Evolutionary conservation across 2,797 vertebrate genomes (phyloP), one percentile per base, ranked within the genome.

Genomic region (Paramormyrops hopkinsi): DNA sequence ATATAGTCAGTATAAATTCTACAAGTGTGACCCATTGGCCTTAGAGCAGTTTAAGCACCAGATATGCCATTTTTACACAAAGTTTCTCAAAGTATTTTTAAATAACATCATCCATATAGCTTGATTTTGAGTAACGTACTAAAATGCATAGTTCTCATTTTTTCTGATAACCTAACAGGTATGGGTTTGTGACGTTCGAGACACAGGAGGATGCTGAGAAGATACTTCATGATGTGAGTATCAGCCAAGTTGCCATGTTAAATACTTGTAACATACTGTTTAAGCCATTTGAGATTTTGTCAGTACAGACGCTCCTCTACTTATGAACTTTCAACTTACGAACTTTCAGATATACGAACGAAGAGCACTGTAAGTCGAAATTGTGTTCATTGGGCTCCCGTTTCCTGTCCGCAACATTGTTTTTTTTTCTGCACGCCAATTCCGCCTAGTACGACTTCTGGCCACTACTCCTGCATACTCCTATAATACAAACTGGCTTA

Each of bases 111-210:
- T 41, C 69, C 33, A 41, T 33, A 7, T 76, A 76, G 33, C 33
- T 83, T 83, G 17, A 48, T 48, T 83, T 44, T 82, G 7, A 44
- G 41, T 48, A 44, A 41, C 79, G 3, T 46, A 48, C 0, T 83
- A 84, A 41, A 51, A 25, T 17, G 33, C 53, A 54, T 12, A 41
- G 41, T 82, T 48, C 19, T 73, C n/a, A 9, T 6, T 54, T 88
- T 48, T 5, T 83, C 37, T 73, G 4, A 89, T 44, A 92, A n/a
- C 90, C 91, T 89, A 25, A 89, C 93, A 98, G 97, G 92, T 98
- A 98, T 91, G 97, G 97, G 76, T 98, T 98, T 89, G 91, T 98
- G 91, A 97, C 97, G 33, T 98, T 98, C 93, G 97, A 97, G 94
- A 96, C 94, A 41, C 92, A 96, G 89, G 97, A 97, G 92, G 97